Base-by-base conservation (phyloP, 2,888 invertebrate species). In the Cylloceria caligata region DNA sequence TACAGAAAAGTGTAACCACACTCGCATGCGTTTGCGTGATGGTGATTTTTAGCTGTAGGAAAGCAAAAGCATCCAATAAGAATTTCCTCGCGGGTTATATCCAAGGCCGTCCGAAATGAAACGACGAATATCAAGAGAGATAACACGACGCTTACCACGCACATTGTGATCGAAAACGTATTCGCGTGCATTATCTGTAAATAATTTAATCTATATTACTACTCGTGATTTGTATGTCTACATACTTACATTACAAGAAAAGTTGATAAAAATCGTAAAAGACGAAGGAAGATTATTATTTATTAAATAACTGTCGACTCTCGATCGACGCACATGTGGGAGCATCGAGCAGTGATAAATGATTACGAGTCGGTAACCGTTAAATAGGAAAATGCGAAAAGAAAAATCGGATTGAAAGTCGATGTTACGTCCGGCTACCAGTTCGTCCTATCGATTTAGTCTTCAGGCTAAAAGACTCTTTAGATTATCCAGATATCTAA, bases 111-210 rank as follows among this genome's bases (percentile, higher is more conserved):
- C 79, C 79, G 75, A 67, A 72, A 24, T 67, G 45, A 68, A 76
- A 82, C 79, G 75, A 79, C 75, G 79, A 82, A 72, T 76, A 68
- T 60, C 75, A 34, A 34, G 68, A 68, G 67, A 75, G 45, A 55
- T 36, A 64, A 73, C 68, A 81, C 74, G 80, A 83, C 80, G 83
- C 80, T 83, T 80, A 83, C 80, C 83, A 83, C 86, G 83, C 83
- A 81, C 88, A 91, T 91, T 92, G 92, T 92, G 92, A 92, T 92
- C 90, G 90, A 90, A 89, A 90, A 92, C 88, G 92, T 92, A 92
- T 92, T 92, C 91, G 91, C 89, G 88, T 90, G 89, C 90, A 91
- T 89, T 91, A 92, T 90, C 87, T 92, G 92, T 92, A 92, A 90
- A 92, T 92, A 92, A 81, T 86, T 87, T 79, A 77, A 85, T 86